Percentiles rank a stretch among this genome's conserved stretches.
Evolutionary conservation across 2,113 vertebrate species (phyloP).

Genomic region (Trogon surrucura): DNA sequence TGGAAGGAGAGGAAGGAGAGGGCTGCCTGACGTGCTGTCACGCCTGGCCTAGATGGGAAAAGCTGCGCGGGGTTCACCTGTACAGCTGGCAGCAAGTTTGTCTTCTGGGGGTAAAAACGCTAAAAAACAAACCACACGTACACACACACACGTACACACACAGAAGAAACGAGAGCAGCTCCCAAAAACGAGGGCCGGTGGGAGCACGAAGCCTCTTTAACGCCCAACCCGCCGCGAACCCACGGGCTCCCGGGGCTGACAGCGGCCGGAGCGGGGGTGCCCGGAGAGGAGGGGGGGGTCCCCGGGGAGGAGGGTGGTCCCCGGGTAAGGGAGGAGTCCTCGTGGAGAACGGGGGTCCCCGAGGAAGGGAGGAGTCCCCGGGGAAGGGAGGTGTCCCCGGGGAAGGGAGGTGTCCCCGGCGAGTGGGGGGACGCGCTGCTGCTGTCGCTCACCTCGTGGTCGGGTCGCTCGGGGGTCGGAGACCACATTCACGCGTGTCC

Average conservation of each 20-base stretch:
- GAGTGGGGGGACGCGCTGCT: too few relatives aligned
- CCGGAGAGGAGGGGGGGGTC: too few relatives aligned
- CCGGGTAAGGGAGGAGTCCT: too few relatives aligned
- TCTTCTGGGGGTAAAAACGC: not conserved
- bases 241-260: not conserved
- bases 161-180: not conserved
- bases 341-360: not conserved
- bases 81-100: not conserved
- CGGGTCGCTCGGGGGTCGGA: not conserved
- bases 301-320: too few relatives aligned
- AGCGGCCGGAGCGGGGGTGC: not conserved
- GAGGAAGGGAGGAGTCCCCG: not conserved
- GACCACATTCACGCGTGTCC: constrained; percentile 5
- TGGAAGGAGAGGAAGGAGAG: not conserved
- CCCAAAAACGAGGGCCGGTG: not conserved
- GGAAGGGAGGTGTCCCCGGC: not conserved
- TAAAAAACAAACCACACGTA: too few relatives aligned
- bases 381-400: not conserved
- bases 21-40: not conserved
- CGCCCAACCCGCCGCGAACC: too few relatives aligned
- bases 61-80: not conserved
- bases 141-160: not conserved
- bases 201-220: too few relatives aligned
- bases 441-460: constrained; percentile 22
- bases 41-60: not conserved